Conservation (phyloP, 2,888 invertebrate species). For the Beris morrisii region DNA sequence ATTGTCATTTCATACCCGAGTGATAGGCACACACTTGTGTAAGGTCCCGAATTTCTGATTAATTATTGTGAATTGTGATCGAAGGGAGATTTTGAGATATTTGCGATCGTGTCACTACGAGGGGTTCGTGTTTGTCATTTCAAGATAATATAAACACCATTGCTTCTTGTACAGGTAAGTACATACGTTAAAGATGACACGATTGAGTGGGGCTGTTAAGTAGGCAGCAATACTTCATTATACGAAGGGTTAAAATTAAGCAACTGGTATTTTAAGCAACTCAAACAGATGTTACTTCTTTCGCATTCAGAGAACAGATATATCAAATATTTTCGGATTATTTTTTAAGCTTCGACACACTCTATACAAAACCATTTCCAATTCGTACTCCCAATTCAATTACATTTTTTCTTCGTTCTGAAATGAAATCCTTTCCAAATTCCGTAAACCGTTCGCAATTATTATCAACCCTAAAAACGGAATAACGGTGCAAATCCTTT, state of each 20-base stretch:
- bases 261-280: too few species aligned
- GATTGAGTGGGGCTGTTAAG: conserved; percentile 22
- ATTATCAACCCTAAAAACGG: conserved; percentile 30
- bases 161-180: background rate
- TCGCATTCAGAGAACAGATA: too few species aligned
- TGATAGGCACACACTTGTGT: too few species aligned
- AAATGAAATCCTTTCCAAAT: conserved; percentile 25
- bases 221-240: background rate
- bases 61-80: background rate
- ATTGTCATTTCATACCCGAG: too few species aligned
- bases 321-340: too few species aligned
- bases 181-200: conserved; percentile 16
- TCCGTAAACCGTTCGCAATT: conserved; percentile 14
- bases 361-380: too few species aligned
- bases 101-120: background rate
- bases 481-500: conserved; percentile 37
- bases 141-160: background rate
- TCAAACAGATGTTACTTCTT: too few species aligned
- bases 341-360: too few species aligned
- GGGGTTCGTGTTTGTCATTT: conserved; percentile 15
- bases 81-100: too few species aligned
- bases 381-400: too few species aligned
- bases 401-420: background rate
- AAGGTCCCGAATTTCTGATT: background rate
- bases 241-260: too few species aligned